Evolutionary conservation across 2,797 vertebrate species (phyloP).

Genomic region (Holocentrus rufus): DNA sequence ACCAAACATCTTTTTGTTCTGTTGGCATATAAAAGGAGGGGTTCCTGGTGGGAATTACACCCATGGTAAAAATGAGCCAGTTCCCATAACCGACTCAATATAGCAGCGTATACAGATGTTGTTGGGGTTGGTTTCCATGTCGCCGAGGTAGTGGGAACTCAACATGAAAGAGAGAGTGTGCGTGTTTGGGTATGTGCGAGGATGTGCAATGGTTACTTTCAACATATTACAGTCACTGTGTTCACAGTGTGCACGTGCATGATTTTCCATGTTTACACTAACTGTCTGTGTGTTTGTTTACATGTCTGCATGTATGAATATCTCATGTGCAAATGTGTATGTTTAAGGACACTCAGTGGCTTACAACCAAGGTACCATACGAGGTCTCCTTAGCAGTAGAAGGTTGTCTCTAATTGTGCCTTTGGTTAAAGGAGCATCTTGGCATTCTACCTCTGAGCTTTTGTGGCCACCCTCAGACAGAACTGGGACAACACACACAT

Average conservation of each 20-base stretch:
- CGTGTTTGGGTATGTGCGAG: neutral
- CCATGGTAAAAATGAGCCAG: slow-evolving; percentile 24
- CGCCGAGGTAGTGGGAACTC: neutral
- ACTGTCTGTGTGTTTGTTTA: neutral
- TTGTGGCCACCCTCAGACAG: slow-evolving; percentile 56
- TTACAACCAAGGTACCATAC: slow-evolving; percentile 22
- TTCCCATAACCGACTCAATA: slow-evolving; percentile 34
- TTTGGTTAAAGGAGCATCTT: slow-evolving; percentile 61
- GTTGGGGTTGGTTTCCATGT: slow-evolving; percentile 6
- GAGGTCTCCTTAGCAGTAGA: slow-evolving; percentile 15
- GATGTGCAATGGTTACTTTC: slow-evolving; percentile 10
- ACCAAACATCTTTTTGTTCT: no score
- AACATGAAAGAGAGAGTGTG: neutral
- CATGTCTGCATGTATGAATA: neutral
- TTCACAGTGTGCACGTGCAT: slow-evolving; percentile 1
- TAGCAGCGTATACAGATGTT: slow-evolving; percentile 40
- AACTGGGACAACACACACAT: slow-evolving; percentile 49
- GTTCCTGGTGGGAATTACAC: neutral
- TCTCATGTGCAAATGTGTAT: slow-evolving; percentile 17
- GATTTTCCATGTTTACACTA: neutral
- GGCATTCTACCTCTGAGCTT: slow-evolving; percentile 59
- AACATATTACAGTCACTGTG: neutral
- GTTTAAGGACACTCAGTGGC: slow-evolving; percentile 17
- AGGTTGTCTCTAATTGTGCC: slow-evolving; percentile 56
- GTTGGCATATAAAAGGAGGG: no score